Conservation (phyloP, 2,888 invertebrate genomes). For the Ptycholaimellus sp. region DNA sequence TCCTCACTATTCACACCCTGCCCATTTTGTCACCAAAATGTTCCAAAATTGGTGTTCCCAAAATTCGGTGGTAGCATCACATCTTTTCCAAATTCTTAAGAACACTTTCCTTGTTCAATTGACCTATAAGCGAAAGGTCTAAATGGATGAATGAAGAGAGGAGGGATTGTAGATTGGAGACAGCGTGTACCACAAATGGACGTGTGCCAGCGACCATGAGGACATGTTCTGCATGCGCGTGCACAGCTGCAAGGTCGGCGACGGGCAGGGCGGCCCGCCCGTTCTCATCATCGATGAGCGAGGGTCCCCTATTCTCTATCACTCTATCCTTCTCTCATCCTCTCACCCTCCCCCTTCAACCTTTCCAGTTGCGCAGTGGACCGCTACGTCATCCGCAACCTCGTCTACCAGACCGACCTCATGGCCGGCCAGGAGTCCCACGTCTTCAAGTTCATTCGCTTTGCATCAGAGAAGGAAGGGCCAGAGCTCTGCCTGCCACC, state of each 20-base stretch:
- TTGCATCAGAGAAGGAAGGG: no score
- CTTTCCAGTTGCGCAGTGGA: conserved; percentile 17
- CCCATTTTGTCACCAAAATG: no score
- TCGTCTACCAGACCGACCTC: conserved; percentile 18
- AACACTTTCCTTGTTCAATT: no score
- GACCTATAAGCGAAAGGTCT: no score
- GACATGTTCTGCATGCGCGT: conserved; percentile 23
- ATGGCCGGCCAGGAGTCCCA: conserved; percentile 18
- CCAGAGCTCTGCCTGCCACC: no score
- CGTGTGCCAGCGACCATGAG: conserved; percentile 2
- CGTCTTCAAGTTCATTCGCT: conserved; percentile 7
- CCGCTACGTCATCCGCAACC: conserved; percentile 17
- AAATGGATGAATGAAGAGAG: no score
- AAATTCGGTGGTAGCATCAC: no score
- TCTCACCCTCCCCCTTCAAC: background rate
- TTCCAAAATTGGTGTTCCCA: no score
- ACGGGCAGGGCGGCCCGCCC: conserved; percentile 22
- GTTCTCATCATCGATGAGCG: conserved; percentile 20
- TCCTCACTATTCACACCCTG: no score
- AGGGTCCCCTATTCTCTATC: conserved; percentile 9
- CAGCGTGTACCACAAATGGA: conserved; percentile 18
- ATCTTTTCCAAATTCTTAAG: no score
- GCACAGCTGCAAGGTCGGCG: conserved; percentile 19
- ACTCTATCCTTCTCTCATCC: background rate
- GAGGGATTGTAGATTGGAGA: background rate